A percentile compares a stretch with the other conserved stretches of the same genome.
phyloP scores from a whole-genome alignment of 1,140 invertebrate species.

The Laupala kohalensis region DNA sequence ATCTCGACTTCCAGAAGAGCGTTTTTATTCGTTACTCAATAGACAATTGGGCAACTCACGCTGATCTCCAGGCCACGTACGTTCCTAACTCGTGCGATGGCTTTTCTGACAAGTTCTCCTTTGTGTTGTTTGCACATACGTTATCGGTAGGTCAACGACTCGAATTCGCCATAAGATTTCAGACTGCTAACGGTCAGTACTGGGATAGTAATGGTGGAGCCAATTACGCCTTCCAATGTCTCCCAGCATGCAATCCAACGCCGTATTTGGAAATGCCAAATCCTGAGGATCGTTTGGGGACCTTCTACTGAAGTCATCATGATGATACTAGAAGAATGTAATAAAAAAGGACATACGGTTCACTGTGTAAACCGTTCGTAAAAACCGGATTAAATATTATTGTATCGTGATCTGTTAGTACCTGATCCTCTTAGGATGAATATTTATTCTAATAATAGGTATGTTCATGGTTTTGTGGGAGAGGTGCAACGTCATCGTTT shows the following conservation, averaged over 20 bases:
- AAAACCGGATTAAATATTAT: too few relatives aligned
- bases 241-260: slow-evolving; percentile 33
- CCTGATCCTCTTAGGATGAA: too few relatives aligned
- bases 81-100: slow-evolving; percentile 82
- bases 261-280: slow-evolving; percentile 22
- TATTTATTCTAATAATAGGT: too few relatives aligned
- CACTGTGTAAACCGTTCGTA: too few relatives aligned
- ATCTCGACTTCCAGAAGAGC: slow-evolving; percentile 82
- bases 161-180: slow-evolving; percentile 71
- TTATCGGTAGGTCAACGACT: slow-evolving; percentile 57
- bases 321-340: too few relatives aligned
- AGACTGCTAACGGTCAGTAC: slow-evolving; percentile 66
- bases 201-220: slow-evolving; percentile 81
- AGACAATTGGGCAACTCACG: slow-evolving; percentile 72
- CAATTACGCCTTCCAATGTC: slow-evolving; percentile 76
- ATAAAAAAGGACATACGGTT: too few relatives aligned
- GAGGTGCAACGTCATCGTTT: too few relatives aligned
- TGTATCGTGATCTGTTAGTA: too few relatives aligned
- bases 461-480: too few relatives aligned
- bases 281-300: slow-evolving; percentile 4
- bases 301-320: slow-evolving; percentile 11
- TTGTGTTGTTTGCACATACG: slow-evolving; percentile 52
- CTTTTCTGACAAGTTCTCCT: slow-evolving; percentile 79
- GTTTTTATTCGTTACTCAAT: slow-evolving; percentile 76
- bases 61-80: slow-evolving; percentile 70